A percentile compares a stretch with the other conserved stretches of the same genome.
phyloP scores from a whole-genome alignment of 1,140 invertebrate genomes.

The Cataglyphis hispanica region DNA sequence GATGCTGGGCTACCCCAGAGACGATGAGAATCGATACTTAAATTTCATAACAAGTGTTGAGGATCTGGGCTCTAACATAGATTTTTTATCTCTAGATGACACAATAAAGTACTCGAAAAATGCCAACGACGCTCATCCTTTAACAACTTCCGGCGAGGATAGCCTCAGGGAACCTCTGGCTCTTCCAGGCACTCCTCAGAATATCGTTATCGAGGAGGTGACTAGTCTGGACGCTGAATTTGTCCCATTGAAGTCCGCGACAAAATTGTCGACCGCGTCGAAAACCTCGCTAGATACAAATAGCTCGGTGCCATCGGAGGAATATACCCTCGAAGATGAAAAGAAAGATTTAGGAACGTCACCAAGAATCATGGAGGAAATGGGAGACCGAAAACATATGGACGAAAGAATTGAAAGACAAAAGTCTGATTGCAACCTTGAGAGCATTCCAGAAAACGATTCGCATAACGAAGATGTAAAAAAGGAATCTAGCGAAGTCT shows the following conservation, averaged over 20 bases:
- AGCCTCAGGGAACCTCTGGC: slow-evolving; percentile 71
- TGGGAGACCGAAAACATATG: not conserved
- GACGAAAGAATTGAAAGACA: not conserved
- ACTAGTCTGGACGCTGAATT: slow-evolving; percentile 66
- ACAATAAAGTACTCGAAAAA: not conserved
- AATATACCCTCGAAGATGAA: slow-evolving; percentile 7
- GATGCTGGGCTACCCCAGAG: slow-evolving; percentile 62
- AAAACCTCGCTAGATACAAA: slow-evolving; percentile 62
- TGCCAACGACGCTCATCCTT: not conserved
- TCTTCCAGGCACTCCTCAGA: slow-evolving; percentile 59
- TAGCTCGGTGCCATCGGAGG: slow-evolving; percentile 31
- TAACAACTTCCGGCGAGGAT: slow-evolving; percentile 5
- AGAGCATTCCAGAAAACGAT: not conserved
- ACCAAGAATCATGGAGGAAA: not conserved
- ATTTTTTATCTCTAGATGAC: not conserved
- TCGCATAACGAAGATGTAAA: slow-evolving; percentile 4
- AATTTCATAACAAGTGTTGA: slow-evolving; percentile 82
- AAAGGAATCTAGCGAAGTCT: not conserved
- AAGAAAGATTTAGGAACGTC: slow-evolving; percentile 13
- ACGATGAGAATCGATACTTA: slow-evolving; percentile 77
- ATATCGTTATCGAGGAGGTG: slow-evolving; percentile 83
- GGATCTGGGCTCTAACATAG: slow-evolving; percentile 59
- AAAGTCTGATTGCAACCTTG: not conserved
- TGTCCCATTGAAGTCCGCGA: slow-evolving; percentile 13
- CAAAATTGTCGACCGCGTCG: slow-evolving; percentile 28